Evolutionary conservation across 1,140 invertebrate genomes (phyloP).

Genomic region (Drosophila varians): DNA sequence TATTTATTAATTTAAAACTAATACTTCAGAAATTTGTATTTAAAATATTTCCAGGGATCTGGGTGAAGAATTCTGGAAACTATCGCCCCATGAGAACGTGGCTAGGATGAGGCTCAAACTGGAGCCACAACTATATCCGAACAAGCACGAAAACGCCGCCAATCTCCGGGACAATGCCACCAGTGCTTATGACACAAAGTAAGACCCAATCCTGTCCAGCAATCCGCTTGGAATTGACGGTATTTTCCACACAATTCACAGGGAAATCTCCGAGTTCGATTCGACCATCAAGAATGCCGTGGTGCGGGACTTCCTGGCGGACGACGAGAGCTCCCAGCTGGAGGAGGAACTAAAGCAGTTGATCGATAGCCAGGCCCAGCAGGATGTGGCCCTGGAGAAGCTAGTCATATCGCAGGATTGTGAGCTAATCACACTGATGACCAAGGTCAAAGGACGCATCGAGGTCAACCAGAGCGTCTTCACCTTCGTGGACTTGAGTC

Average conservation of each 20-base stretch:
- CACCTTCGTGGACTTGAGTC: slow-evolving; percentile 87
- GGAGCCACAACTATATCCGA: slow-evolving; percentile 85
- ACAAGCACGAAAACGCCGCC: slow-evolving; percentile 86
- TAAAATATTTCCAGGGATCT: slow-evolving; percentile 75
- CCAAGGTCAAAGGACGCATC: slow-evolving; percentile 87
- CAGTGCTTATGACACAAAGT: slow-evolving; percentile 79
- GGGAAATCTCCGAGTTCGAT: slow-evolving; percentile 80
- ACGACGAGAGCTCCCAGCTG: slow-evolving; percentile 75
- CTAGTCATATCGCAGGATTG: slow-evolving; percentile 87
- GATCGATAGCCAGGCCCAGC: slow-evolving; percentile 75
- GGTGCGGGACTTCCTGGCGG: slow-evolving; percentile 75
- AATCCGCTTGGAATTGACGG: too few species aligned
- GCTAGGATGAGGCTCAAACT: slow-evolving; percentile 87
- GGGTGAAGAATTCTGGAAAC: slow-evolving; percentile 85
- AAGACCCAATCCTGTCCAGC: not conserved
- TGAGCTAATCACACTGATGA: slow-evolving; percentile 87
- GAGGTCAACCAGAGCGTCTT: slow-evolving; percentile 87
- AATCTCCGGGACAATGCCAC: slow-evolving; percentile 86
- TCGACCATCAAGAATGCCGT: slow-evolving; percentile 81
- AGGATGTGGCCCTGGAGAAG: slow-evolving; percentile 84
- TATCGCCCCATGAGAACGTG: slow-evolving; percentile 87
- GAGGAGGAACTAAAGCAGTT: slow-evolving; percentile 75
- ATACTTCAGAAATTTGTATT: too few species aligned
- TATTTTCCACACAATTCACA: not conserved
- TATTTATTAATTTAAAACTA: too few species aligned